phyloP scores from a whole-genome alignment of 2,797 vertebrate genomes.

The Rhabdophis nuchalis region DNA sequence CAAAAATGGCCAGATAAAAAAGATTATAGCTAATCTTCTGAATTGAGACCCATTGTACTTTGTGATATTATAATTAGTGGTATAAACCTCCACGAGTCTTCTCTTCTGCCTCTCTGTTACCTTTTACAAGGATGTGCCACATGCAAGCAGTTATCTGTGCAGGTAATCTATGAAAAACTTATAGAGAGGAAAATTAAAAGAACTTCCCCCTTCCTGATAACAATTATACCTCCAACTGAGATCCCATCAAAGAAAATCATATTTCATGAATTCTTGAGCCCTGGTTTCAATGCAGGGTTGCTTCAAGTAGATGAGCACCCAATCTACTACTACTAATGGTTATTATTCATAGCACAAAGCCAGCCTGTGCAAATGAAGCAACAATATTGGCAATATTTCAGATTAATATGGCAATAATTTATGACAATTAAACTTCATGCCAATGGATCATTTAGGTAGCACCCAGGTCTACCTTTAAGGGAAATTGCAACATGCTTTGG shows the following conservation, averaged over 20 bases:
- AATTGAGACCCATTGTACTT: background rate
- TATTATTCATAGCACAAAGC: constrained; percentile 14
- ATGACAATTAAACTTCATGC: constrained; percentile 3
- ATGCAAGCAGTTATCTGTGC: background rate
- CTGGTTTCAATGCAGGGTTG: background rate
- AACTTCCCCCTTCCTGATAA: background rate
- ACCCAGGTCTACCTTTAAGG: background rate
- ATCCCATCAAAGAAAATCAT: constrained; percentile 1
- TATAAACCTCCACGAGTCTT: background rate
- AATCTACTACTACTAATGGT: constrained; percentile 2
- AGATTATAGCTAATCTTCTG: background rate
- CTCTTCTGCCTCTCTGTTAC: background rate
- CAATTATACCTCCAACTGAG: background rate
- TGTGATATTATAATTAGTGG: background rate
- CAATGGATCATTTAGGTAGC: constrained; percentile 16
- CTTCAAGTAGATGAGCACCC: constrained; percentile 2
- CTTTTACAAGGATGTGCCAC: background rate
- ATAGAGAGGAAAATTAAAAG: background rate
- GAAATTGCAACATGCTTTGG: background rate
- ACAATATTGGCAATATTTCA: background rate
- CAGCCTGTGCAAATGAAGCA: constrained; percentile 7
- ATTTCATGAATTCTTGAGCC: constrained; percentile 2
- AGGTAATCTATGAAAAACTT: background rate
- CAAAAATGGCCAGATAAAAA: background rate
- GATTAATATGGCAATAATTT: constrained; percentile 16